Evolutionary conservation across 2,888 invertebrate genomes (phyloP), one percentile per base, ranked within the genome.

Genomic region (Catocala fraxini): DNA sequence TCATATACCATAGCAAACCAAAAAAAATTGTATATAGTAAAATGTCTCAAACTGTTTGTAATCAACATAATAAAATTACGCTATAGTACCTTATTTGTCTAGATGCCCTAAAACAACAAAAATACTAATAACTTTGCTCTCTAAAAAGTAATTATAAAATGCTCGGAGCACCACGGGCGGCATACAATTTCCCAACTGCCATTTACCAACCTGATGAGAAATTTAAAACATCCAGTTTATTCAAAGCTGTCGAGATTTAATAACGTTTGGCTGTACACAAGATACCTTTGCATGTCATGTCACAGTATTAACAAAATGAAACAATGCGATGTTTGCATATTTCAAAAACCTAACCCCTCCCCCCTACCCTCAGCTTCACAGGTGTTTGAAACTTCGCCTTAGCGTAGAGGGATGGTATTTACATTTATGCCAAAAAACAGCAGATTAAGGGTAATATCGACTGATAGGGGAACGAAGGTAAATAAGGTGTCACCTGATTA

Each of bases 201-300:
- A 13, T 55, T 47, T 15, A 2, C 11, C 9, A 10, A 15, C 35
- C 10, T 39, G 25, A 25, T 25, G 35, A 49, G 57, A 65, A 42
- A 61, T 61, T 48, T 39, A 48, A 51, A 71, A 71, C 49, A 49
- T 39, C 12, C 46, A 46, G 11, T 59, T 58, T 73, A 60, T 71
- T 73, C 62, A 73, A 68, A 73, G 65, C 48, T 62, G 63, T 41
- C 9, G 60, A 64, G 60, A 66, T 68, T 73, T 68, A 64, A 75
- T 70, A 75, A 63, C 13, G 67, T 59, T 45, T 62, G 61, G 33
- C 46, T 62, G 58, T 64, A 55, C 65, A 59, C 63, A 73, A 15
- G 2, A 25, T 41, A 45, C 53, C 46, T 63, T 63, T 65, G 59
- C 51, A 48, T 60, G 59, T 49, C 55, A 62, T 61, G 45, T 59